A percentile compares a stretch with the other conserved stretches of the same genome.
Evolutionary conservation across 2,797 vertebrate species (phyloP).

Genomic region (Esox masquinongy): DNA sequence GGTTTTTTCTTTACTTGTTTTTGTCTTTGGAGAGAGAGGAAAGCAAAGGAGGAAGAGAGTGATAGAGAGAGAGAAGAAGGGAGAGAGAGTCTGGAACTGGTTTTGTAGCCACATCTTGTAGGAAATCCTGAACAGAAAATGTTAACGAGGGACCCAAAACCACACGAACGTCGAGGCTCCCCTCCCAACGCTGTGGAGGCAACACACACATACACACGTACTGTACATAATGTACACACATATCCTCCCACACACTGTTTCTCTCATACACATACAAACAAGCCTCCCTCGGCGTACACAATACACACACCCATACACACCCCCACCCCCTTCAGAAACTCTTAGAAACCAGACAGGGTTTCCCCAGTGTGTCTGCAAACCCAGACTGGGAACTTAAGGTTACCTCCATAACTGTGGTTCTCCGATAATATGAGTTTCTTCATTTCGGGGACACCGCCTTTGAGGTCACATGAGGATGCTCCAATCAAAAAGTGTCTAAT

Average conservation of each 20-base stretch:
- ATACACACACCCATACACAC: slow-evolving; percentile 9
- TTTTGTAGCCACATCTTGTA: slow-evolving; percentile 71
- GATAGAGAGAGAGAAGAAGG: slow-evolving; percentile 35
- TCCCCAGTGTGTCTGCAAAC: slow-evolving; percentile 61
- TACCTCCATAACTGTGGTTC: not conserved
- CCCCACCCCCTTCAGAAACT: not conserved
- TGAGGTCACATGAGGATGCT: no score
- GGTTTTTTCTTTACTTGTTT: slow-evolving; percentile 21
- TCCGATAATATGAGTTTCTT: no score
- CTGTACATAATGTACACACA: slow-evolving; percentile 43
- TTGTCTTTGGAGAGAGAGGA: slow-evolving; percentile 47
- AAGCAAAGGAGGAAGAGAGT: slow-evolving; percentile 32
- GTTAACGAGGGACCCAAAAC: slow-evolving; percentile 75
- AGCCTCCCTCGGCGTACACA: not conserved
- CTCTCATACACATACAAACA: not conserved
- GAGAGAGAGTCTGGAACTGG: slow-evolving; percentile 65
- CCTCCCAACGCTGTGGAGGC: slow-evolving; percentile 48
- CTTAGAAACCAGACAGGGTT: slow-evolving; percentile 61
- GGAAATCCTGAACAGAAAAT: slow-evolving; percentile 81
- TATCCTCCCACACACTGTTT: slow-evolving; percentile 18
- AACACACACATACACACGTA: slow-evolving; percentile 33
- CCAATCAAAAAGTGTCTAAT: no score
- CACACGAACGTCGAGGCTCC: slow-evolving; percentile 56
- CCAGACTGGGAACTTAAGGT: slow-evolving; percentile 24
- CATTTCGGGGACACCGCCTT: no score